A percentile compares a stretch with the other conserved stretches of the same genome.
These are phyloP conservation scores for Drosophila borborema DNA, from an alignment of 2,888 invertebrate genomes.

Conservation along the genomic window DNA sequence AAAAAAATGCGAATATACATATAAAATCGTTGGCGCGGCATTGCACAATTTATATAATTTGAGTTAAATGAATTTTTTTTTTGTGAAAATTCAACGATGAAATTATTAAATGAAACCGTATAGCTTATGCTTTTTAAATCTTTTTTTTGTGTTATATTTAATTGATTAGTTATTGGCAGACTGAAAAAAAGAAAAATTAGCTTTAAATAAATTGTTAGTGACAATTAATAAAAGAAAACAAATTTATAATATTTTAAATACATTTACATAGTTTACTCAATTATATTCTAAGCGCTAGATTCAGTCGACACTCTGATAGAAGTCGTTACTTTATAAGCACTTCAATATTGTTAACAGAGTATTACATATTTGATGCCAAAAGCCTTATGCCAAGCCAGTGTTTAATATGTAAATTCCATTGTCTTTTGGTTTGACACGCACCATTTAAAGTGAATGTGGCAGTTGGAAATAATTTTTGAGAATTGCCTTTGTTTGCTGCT, in stretches of 20 bases:
- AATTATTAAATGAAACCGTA: background rate
- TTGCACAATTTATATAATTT: constrained; percentile 61
- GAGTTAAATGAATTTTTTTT: constrained; percentile 49
- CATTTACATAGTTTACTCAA: background rate
- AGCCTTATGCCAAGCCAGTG: background rate
- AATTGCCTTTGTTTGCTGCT: background rate
- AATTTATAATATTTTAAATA: too few relatives aligned
- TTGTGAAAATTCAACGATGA: constrained; percentile 6
- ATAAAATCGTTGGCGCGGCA: constrained; percentile 26
- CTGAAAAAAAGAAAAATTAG: too few relatives aligned
- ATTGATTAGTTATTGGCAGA: too few relatives aligned
- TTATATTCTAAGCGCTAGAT: background rate
- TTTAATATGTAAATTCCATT: constrained; percentile 32
- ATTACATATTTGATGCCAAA: background rate
- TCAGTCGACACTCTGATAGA: background rate
- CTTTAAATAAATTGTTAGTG: background rate
- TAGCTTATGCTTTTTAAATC: background rate
- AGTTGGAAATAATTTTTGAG: constrained; percentile 28
- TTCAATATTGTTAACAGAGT: background rate
- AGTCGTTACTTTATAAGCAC: background rate
- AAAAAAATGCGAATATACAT: constrained; percentile 7
- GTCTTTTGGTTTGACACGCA: constrained; percentile 59
- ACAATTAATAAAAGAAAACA: background rate
- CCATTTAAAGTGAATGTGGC: constrained; percentile 34
- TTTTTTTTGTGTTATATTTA: too few relatives aligned